Base-by-base conservation (phyloP, 2,888 invertebrate genomes). In the Oscheius onirici region DNA sequence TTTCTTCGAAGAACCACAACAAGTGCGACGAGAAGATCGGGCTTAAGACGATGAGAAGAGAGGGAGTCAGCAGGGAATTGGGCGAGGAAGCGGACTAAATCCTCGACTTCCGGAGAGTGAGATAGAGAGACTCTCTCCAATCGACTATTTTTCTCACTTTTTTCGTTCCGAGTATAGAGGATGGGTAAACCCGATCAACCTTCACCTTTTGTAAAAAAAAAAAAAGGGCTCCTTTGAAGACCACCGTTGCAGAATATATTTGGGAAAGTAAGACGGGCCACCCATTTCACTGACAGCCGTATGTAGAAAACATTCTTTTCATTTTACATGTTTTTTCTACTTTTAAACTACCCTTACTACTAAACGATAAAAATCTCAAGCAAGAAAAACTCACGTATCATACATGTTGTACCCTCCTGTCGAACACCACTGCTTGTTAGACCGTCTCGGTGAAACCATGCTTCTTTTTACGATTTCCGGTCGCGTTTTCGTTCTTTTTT, bases 41-140 rank as follows among this genome's bases (percentile, higher is more conserved):
- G 6, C 40, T 40, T 58, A 58, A n/a, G 40, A 58, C 58, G 58
- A 22, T 40, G 17, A 28, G 55, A 26, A 55, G 55, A 20, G 43
- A 43, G 10, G 22, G 44, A 46, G 46, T 63, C 63, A 49, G 46
- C 49, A 17, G 63, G 63, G 63, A 63, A 63, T 63, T 63, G 49
- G 34, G 63, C 15, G 60, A n/a, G 10, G 54, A 15, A 26, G 54
- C 22, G 54, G 46, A 15, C 46, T 20, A 46, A 46, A 46, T 46
- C 46, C 46, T 17, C 15, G 46, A 24, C 20, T 24, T 52, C 52
- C 17, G 52, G 17, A 22, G 17, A 15, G 26, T 2, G 10, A 28
- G n/a, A n/a, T n/a, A n/a, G n/a, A n/a, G 10, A 28, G 46, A 15
- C 3, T 5, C 46, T 46, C 46, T 11, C 46, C 28, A 24, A 55